Evolutionary conservation across 2,888 invertebrate genomes (phyloP).

Genomic region (Melipona bicolor): DNA sequence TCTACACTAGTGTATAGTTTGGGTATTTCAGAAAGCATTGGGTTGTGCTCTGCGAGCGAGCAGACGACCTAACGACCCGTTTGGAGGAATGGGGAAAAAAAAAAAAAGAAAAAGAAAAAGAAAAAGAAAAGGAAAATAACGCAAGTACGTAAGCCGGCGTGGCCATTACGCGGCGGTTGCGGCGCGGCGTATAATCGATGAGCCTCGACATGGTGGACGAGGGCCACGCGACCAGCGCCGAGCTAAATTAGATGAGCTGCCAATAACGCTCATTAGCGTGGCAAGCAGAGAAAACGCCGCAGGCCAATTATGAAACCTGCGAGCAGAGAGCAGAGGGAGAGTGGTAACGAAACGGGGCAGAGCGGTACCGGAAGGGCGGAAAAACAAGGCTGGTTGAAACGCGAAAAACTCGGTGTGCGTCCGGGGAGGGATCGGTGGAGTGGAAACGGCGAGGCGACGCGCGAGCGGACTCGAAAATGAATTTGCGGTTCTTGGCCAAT

Average conservation of each 20-base stretch:
- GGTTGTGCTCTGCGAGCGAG: not conserved
- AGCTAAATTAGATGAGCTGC: constrained; percentile 72
- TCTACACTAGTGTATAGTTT: not conserved
- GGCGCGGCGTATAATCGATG: constrained; percentile 70
- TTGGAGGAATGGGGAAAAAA: not conserved
- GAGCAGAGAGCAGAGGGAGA: constrained; percentile 18
- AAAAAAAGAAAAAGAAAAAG: not conserved
- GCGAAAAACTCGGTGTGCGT: constrained; percentile 25
- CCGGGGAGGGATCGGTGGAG: not conserved
- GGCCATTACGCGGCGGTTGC: constrained; percentile 72
- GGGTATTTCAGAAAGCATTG: not conserved
- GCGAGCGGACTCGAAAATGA: constrained; percentile 52
- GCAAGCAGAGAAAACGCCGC: constrained; percentile 66
- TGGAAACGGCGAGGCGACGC: constrained; percentile 33
- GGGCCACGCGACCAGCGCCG: constrained; percentile 54
- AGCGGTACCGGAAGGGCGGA: not conserved
- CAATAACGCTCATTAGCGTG: constrained; percentile 73
- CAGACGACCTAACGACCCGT: constrained; percentile 11
- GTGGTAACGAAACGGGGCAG: too few species aligned
- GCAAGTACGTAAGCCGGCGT: constrained; percentile 40
- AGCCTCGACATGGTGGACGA: constrained; percentile 35
- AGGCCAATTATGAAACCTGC: constrained; percentile 68
- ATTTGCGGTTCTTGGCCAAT: constrained; percentile 63
- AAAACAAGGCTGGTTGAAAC: constrained; percentile 18
- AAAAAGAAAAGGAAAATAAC: too few species aligned